Conservation (phyloP, 2,113 vertebrate genomes). For the Misgurnus anguillicaudatus region DNA sequence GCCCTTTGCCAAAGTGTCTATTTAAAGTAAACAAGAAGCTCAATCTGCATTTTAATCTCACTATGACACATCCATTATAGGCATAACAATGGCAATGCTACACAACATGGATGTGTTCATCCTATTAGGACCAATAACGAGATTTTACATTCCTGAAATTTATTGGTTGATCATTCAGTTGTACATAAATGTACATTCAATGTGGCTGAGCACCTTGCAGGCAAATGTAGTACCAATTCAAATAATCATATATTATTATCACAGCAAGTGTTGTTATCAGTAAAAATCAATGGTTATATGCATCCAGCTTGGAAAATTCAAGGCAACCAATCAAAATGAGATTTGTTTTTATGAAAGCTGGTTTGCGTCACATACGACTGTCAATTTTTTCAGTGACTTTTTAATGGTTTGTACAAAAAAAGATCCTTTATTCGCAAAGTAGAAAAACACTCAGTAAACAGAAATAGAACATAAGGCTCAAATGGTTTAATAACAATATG, state of each 20-base stretch:
- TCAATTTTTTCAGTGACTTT: constrained; percentile 62
- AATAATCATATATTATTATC: constrained; percentile 6
- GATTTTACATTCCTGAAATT: constrained; percentile 33
- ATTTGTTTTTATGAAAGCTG: constrained; percentile 25
- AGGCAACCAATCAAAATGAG: constrained; percentile 67
- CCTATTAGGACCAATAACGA: neutral
- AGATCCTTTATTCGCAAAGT: constrained; percentile 71
- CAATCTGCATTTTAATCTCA: constrained; percentile 53
- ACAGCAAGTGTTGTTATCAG: neutral
- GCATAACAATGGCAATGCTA: constrained; percentile 18
- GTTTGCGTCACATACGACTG: constrained; percentile 47
- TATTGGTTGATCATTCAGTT: neutral
- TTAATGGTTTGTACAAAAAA: constrained; percentile 64
- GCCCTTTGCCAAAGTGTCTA: constrained; percentile 64
- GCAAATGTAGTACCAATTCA: constrained; percentile 39
- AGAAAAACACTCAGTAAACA: constrained; percentile 78
- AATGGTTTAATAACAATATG: constrained; percentile 76
- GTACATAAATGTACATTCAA: constrained; percentile 31
- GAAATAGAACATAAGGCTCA: constrained; percentile 76
- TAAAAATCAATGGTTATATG: neutral
- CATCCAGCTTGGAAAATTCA: constrained; percentile 51
- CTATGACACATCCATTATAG: constrained; percentile 4
- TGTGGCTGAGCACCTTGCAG: constrained; percentile 10
- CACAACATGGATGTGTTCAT: constrained; percentile 20
- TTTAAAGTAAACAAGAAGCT: constrained; percentile 61